Evolutionary conservation across 2,888 invertebrate species (phyloP), one percentile per base, ranked within the genome.

Genomic region (Eucera pruinosa): DNA sequence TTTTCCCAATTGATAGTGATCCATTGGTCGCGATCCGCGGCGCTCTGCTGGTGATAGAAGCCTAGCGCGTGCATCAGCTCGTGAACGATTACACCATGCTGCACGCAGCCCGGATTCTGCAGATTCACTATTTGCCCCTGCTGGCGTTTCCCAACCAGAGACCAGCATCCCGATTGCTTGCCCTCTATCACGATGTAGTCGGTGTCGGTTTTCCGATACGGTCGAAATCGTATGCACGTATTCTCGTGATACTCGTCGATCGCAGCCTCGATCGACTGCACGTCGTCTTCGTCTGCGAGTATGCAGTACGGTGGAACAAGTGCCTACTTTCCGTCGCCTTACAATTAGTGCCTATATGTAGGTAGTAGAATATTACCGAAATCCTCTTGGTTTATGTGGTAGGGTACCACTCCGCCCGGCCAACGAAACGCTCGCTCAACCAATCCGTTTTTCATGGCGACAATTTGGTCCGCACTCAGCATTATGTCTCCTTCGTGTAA

Each of bases 21-120:
- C 89, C 94, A 96, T 0, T 95, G 94, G 88, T 97, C 97, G 80
- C 97, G 94, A 91, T 97, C 95, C 18, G 95, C 94, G 25, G 96
- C 94, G 87, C 96, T 96, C 89, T 97, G 97, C 93, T 97, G 97
- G 88, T 97, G 97, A 90, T 96, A 96, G 91, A 97, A 97, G 0
- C 97, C 97, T 1, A 96, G 91, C 0, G 96, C 95, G 88, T 97
- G 97, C 86, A 97, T 93, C 89, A 97, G 93, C 91, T 97, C 97
- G 89, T 97, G 95, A 62, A 94, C 93, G 43, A 94, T 93, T 18
- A 94, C 94, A 5, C 95, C 94, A 64, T 92, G 92, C 2, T 88
- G 89, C 7, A 93, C 85, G 78, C 93, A 93, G 41, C 92, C 91
- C 0, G 90, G 91, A 18, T 87, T 90, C 76, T 92, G 92, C 47